Evolutionary conservation across 2,888 invertebrate genomes (phyloP).

Genomic region (Rambutsinella grinnellia): DNA sequence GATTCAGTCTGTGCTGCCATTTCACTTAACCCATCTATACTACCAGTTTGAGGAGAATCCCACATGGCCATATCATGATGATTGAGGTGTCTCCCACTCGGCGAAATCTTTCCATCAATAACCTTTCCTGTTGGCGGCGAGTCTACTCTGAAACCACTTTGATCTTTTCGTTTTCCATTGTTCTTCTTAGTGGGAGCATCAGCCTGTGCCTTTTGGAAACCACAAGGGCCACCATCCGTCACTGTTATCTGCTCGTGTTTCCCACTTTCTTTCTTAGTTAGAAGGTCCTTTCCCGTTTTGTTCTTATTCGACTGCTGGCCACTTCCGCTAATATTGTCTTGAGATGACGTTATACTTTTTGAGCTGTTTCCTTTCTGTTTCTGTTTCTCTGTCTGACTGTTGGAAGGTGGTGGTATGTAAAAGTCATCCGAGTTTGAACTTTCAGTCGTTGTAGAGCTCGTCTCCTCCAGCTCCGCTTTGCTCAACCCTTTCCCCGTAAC

Average conservation of each 20-base stretch:
- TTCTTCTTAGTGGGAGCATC: slow-evolving; percentile 23
- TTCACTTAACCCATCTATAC: slow-evolving; percentile 61
- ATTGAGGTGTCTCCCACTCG: slow-evolving; percentile 16
- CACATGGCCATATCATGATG: slow-evolving; percentile 51
- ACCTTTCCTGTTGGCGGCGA: not conserved
- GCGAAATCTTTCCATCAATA: slow-evolving; percentile 23
- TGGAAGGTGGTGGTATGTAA: slow-evolving; percentile 47
- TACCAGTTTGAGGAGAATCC: slow-evolving; percentile 60
- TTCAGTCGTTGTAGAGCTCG: slow-evolving; percentile 80
- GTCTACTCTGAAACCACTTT: slow-evolving; percentile 13
- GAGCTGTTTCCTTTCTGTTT: slow-evolving; percentile 12
- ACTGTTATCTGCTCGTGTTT: slow-evolving; percentile 16
- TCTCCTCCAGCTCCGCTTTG: slow-evolving; percentile 74
- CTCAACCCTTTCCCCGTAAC: slow-evolving; percentile 24
- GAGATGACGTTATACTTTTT: too few species aligned
- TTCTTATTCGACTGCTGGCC: slow-evolving; percentile 13
- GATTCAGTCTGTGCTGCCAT: slow-evolving; percentile 61
- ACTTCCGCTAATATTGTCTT: slow-evolving; percentile 39
- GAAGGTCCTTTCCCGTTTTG: slow-evolving; percentile 22
- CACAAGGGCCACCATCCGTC: slow-evolving; percentile 14
- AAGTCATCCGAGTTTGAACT: slow-evolving; percentile 77
- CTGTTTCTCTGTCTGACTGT: slow-evolving; percentile 40
- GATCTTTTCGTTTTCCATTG: slow-evolving; percentile 42
- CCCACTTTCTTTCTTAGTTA: slow-evolving; percentile 36
- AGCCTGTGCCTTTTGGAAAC: slow-evolving; percentile 30